These are phyloP conservation scores for Luffia ferchaultella DNA, from an alignment of 2,888 invertebrate genomes.

Conservation along the genomic window DNA sequence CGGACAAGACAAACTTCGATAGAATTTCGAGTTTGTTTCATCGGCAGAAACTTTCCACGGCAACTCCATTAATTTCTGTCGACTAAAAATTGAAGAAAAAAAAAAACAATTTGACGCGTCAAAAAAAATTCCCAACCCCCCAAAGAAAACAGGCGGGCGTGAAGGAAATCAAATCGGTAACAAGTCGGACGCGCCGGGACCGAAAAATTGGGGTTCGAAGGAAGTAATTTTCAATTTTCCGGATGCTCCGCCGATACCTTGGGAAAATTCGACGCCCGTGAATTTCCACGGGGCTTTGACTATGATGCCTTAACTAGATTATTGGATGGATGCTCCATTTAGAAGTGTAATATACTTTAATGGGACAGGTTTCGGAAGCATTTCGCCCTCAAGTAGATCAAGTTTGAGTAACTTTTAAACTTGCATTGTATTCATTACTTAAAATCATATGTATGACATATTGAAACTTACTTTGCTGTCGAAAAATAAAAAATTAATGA, in stretches of 20 bases:
- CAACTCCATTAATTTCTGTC: not conserved
- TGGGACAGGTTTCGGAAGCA: not conserved
- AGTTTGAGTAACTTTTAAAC: conserved; percentile 1
- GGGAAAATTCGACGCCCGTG: conserved; percentile 3
- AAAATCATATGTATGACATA: too few relatives aligned
- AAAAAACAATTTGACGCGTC: conserved; percentile 3
- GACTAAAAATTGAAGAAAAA: not conserved
- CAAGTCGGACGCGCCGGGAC: conserved; percentile 3
- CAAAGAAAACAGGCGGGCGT: conserved; percentile 10
- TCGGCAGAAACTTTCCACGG: not conserved
- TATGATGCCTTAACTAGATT: conserved; percentile 1
- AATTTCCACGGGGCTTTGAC: conserved; percentile 2
- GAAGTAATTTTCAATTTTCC: conserved; percentile 10
- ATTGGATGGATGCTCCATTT: not conserved
- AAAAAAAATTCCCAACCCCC: conserved; percentile 10
- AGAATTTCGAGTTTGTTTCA: not conserved
- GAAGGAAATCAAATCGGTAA: conserved; percentile 9
- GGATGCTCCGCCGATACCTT: conserved; percentile 8
- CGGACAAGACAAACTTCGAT: not conserved
- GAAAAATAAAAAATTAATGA: too few relatives aligned
- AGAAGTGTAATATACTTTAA: not conserved
- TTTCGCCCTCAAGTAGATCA: too few relatives aligned
- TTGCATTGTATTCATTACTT: conserved; percentile 1
- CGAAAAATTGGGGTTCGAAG: conserved; percentile 1
- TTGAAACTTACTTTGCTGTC: too few relatives aligned